These are phyloP conservation scores for Ciconia maguari DNA, from an alignment of 2,113 vertebrate genomes.

Conservation along the genomic window DNA sequence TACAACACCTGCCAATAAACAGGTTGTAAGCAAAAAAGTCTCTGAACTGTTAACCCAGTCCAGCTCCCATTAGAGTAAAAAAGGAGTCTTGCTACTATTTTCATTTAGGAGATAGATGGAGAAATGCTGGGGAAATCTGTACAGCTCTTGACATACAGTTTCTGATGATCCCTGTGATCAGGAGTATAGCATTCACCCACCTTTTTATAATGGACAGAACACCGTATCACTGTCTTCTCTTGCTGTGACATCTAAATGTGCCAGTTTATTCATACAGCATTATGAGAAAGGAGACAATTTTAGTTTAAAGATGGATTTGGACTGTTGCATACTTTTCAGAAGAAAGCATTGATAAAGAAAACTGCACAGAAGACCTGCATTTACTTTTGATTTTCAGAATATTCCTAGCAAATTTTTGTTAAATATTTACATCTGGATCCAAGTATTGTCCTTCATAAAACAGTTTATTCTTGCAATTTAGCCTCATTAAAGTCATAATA, in stretches of 20 bases:
- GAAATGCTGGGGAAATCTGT: background rate
- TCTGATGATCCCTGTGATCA: background rate
- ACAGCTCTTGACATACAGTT: background rate
- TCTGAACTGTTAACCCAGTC: background rate
- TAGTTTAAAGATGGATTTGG: background rate
- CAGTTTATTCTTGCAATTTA: slow-evolving; percentile 54
- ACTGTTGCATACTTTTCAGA: background rate
- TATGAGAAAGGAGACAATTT: background rate
- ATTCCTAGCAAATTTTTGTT: background rate
- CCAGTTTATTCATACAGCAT: background rate
- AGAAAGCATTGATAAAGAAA: background rate
- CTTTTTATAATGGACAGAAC: background rate
- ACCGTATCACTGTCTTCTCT: background rate
- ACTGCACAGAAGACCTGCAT: background rate
- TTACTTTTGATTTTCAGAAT: slow-evolving; percentile 5
- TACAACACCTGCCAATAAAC: background rate
- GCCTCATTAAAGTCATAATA: slow-evolving; percentile 46
- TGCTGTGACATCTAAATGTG: background rate
- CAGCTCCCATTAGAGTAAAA: background rate
- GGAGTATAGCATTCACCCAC: background rate
- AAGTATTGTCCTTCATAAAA: slow-evolving; percentile 26
- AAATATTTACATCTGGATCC: slow-evolving; percentile 21
- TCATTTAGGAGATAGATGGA: background rate
- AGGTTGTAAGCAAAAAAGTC: slow-evolving; percentile 3
- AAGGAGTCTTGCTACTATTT: background rate